phyloP scores from a whole-genome alignment of 53 echinoderm and acorn worm genomes.

The Henricia sp. region DNA sequence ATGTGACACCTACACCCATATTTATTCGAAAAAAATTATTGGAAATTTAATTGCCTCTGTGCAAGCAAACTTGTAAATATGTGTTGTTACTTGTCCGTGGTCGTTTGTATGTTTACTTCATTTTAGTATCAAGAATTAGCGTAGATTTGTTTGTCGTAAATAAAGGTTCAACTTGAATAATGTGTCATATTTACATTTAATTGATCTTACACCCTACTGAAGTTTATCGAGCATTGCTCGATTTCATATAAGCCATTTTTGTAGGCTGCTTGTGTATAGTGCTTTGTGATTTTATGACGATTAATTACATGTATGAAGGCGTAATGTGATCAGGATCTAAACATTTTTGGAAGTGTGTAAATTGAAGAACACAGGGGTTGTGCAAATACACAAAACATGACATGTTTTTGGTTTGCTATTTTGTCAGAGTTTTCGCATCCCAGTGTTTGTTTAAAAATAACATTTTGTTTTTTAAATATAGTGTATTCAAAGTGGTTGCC shows the following conservation, averaged over 20 bases:
- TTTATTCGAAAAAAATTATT: background rate
- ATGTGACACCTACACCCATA: too few species aligned
- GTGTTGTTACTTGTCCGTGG: slow-evolving; percentile 25
- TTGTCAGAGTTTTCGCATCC: too few species aligned
- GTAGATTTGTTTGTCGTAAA: slow-evolving; percentile 23
- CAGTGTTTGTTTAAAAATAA: too few species aligned
- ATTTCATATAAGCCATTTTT: slow-evolving; percentile 14
- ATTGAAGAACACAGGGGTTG: too few species aligned
- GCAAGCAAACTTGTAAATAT: slow-evolving; percentile 31
- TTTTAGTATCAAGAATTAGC: slow-evolving; percentile 3
- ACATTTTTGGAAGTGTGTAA: too few species aligned
- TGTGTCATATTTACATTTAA: background rate
- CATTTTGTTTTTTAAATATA: too few species aligned
- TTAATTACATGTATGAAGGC: too few species aligned
- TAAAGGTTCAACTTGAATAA: background rate
- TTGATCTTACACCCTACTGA: background rate
- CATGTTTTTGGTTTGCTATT: too few species aligned
- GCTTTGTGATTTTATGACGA: background rate
- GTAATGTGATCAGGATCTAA: too few species aligned
- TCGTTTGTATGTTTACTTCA: slow-evolving; percentile 18
- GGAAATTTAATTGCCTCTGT: background rate
- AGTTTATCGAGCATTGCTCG: slow-evolving; percentile 14
- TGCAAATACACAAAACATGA: too few species aligned
- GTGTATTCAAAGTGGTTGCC: too few species aligned
- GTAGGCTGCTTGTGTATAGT: slow-evolving; percentile 13